Percentiles rank a stretch among this genome's conserved stretches.
Evolutionary conservation across 2,113 vertebrate species (phyloP).

Genomic region (Pao palembangensis): DNA sequence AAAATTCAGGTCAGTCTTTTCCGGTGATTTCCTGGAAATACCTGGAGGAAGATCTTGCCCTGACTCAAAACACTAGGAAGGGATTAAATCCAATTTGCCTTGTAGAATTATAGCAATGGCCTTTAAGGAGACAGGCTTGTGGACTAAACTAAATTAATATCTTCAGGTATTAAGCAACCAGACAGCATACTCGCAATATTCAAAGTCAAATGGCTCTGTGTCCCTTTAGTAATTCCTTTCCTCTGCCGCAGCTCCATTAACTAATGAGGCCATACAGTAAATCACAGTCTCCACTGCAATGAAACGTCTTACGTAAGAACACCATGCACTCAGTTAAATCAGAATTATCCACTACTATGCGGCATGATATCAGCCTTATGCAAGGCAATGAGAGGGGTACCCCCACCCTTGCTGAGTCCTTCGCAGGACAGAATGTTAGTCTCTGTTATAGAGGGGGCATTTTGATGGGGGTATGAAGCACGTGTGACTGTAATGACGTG

Average conservation of each 20-base stretch:
- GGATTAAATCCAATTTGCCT: conserved; percentile 23
- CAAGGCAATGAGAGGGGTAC: conserved; percentile 29
- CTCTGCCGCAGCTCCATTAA: conserved; percentile 57
- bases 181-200: not conserved
- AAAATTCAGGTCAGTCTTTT: too few species aligned
- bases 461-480: conserved; percentile 41
- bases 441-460: not conserved
- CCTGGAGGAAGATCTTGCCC: not conserved
- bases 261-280: conserved; percentile 61
- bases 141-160: not conserved
- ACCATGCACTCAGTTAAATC: conserved; percentile 33
- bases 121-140: not conserved
- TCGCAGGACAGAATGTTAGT: conserved; percentile 18
- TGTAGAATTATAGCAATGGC: not conserved
- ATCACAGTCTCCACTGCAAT: conserved; percentile 48
- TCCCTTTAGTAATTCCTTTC: conserved; percentile 13
- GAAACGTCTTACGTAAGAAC: conserved; percentile 51
- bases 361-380: conserved; percentile 40
- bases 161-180: not conserved
- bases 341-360: conserved; percentile 42
- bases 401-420: conserved; percentile 2
- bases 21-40: conserved; percentile 16
- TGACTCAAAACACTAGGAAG: not conserved
- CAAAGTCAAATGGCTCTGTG: not conserved
- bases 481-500: conserved; percentile 47